Conservation (phyloP, 2,888 invertebrate species). For the Mythimna albipuncta region DNA sequence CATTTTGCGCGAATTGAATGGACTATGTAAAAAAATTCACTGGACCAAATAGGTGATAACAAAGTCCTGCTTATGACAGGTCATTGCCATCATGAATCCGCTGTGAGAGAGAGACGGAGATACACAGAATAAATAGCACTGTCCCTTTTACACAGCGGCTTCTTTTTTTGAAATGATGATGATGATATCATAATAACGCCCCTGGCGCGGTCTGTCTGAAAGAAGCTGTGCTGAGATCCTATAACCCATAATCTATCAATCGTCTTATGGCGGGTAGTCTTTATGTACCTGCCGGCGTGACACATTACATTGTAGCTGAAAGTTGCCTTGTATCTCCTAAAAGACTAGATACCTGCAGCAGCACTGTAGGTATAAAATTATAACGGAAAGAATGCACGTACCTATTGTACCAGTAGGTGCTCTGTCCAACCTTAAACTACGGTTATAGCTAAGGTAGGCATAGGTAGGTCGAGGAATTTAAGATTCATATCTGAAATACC, state of each 20-base stretch:
- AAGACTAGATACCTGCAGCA: slow-evolving; percentile 60
- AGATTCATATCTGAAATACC: slow-evolving; percentile 49
- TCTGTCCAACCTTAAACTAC: slow-evolving; percentile 59
- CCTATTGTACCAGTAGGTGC: slow-evolving; percentile 41
- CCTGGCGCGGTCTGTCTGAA: slow-evolving; percentile 37
- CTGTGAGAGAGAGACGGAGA: no score
- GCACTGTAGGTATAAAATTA: slow-evolving; percentile 53
- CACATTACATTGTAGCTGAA: slow-evolving; percentile 52
- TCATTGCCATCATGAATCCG: no score
- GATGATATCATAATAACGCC: no score
- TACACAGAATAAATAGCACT: no score
- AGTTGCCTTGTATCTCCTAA: slow-evolving; percentile 65
- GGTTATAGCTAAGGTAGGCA: slow-evolving; percentile 50
- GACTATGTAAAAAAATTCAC: slow-evolving; percentile 48
- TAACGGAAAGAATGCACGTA: slow-evolving; percentile 47
- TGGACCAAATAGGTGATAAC: slow-evolving; percentile 65
- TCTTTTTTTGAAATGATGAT: no score
- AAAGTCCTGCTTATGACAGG: slow-evolving; percentile 21
- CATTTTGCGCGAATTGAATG: slow-evolving; percentile 50
- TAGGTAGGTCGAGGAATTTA: slow-evolving; percentile 56
- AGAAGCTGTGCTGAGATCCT: slow-evolving; percentile 50
- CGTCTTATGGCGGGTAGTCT: slow-evolving; percentile 28
- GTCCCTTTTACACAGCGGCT: no score
- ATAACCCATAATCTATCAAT: slow-evolving; percentile 28
- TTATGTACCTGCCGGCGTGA: slow-evolving; percentile 41